phyloP scores from a whole-genome alignment of 2,888 invertebrate genomes.

The Hybos culiciformis region DNA sequence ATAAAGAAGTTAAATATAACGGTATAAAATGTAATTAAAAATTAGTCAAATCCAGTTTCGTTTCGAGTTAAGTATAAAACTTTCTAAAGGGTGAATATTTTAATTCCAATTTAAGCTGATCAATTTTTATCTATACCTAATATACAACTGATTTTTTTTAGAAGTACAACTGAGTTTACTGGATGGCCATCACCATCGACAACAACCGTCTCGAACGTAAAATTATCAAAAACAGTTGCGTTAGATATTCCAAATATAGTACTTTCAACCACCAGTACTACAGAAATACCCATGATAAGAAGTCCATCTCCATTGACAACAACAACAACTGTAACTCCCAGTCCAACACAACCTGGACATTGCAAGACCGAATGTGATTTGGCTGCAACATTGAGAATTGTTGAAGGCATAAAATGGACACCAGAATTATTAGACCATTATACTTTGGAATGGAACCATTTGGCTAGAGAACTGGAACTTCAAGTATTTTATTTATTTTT shows the following conservation, averaged over 20 bases:
- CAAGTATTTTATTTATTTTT: conserved; percentile 42
- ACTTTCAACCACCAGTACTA: conserved; percentile 35
- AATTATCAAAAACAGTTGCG: conserved; percentile 53
- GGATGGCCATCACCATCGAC: conserved; percentile 88
- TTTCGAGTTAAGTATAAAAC: too few relatives aligned
- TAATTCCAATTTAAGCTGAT: too few relatives aligned
- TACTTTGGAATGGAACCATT: conserved; percentile 71
- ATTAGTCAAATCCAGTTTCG: too few relatives aligned
- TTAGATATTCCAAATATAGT: conserved; percentile 38
- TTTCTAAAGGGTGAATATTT: too few relatives aligned
- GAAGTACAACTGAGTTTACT: conserved; percentile 78
- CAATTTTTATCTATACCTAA: too few relatives aligned
- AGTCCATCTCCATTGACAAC: conserved; percentile 49
- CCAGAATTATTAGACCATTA: conserved; percentile 76
- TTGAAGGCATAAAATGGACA: conserved; percentile 69
- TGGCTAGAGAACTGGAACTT: conserved; percentile 66
- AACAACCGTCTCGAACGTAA: conserved; percentile 73
- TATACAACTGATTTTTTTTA: too few relatives aligned
- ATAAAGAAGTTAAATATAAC: too few relatives aligned
- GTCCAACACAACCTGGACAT: conserved; percentile 63
- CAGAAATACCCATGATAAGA: conserved; percentile 45
- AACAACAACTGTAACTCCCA: conserved; percentile 54
- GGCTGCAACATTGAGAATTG: conserved; percentile 72
- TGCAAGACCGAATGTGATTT: conserved; percentile 69
- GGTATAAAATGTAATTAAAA: too few relatives aligned